A percentile compares a stretch with the other conserved stretches of the same genome.
Conservation (phyloP, 2,797 vertebrate species). For the Peromyscus eremicus region DNA sequence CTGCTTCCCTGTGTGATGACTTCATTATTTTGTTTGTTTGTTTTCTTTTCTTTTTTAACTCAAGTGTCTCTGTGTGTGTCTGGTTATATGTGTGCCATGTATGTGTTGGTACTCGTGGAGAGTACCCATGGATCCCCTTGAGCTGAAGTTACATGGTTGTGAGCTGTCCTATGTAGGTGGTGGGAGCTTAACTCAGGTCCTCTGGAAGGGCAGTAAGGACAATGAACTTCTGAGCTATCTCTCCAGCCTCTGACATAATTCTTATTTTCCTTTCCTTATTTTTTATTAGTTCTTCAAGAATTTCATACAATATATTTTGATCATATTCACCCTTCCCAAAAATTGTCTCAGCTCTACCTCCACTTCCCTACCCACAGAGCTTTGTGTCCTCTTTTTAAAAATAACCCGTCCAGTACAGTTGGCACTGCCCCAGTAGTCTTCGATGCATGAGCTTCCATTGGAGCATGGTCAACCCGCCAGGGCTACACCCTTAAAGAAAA, state of each 20-base stretch:
- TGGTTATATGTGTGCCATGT: neutral
- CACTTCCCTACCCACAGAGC: neutral
- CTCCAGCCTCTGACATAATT: neutral
- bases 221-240: neutral
- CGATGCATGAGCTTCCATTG: neutral
- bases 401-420: neutral
- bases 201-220: neutral
- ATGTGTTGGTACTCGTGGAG: neutral
- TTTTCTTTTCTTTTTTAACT: neutral
- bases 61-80: neutral
- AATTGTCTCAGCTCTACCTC: neutral
- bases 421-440: neutral
- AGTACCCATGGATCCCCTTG: neutral
- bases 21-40: neutral
- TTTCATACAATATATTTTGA: neutral
- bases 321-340: neutral
- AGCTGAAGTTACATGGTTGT: no score
- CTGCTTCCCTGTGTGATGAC: neutral
- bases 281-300: neutral
- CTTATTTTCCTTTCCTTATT: neutral
- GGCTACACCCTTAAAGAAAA: neutral
- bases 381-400: neutral
- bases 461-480: neutral
- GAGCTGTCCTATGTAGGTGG: neutral
- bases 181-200: neutral